Base-by-base conservation (phyloP, 2,888 invertebrate species). In the Teleogryllus oceanicus region DNA sequence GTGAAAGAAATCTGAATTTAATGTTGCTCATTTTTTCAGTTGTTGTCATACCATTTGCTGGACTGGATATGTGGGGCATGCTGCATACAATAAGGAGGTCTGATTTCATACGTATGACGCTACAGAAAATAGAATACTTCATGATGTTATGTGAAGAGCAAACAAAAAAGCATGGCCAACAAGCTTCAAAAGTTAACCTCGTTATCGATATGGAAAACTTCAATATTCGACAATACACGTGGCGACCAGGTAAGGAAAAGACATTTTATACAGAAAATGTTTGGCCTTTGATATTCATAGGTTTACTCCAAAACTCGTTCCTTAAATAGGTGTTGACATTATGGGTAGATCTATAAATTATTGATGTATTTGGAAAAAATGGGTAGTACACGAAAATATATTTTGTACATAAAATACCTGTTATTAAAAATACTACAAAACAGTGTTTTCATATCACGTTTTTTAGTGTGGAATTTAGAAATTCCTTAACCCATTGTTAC, bases 141-240 rank as follows among this genome's bases (percentile, higher is more conserved):
- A 87, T 94, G 83, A 88, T 88, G 11, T 83, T 89, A 0, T 93
- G 91, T 10, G 89, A 88, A 76, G 89, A 92, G 80, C 92, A 93
- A 84, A 89, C 90, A 1, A 86, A 88, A 81, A 89, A 87, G 18
- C 89, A 91, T 83, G 94, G 93, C 0, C 89, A 90, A 13, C 89
- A 89, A 13, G 92, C 92, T 0, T 87, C 91, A 1, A 90, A 94
- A 88, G 85, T 94, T 20, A 90, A 91, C 0, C 92, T 92, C 0
- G 87, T 94, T 81, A 93, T 95, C 83, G 95, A 95, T 85, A 90
- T 95, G 90, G 93, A 94, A 79, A 92, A 92, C 51, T 94, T 94
- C 86, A 93, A 91, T 86, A 88, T 95, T 81, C 90, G 92, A 77
- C 94, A 94, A 85, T 95, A 93, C 86, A 92, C 95, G 80, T 96